These are phyloP conservation scores for Hybognathus amarus DNA, from an alignment of 2,797 vertebrate species.

Conservation along the genomic window DNA sequence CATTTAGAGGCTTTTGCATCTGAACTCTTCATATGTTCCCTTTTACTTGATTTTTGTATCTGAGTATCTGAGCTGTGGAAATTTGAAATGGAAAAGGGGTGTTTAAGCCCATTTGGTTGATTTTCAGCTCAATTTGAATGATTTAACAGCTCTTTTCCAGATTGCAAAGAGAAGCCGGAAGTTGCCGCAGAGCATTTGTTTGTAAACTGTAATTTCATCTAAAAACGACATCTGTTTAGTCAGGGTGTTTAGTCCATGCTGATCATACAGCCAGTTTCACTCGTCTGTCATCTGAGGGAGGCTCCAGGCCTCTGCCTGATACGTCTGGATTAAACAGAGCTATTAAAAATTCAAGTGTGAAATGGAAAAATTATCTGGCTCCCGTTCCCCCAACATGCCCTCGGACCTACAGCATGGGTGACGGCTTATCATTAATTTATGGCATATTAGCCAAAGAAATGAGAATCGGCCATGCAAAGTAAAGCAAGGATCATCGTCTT, in stretches of 20 bases:
- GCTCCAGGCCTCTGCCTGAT: constrained; percentile 34
- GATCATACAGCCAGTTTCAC: constrained; percentile 21
- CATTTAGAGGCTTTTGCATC: too few species aligned
- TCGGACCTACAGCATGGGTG: constrained; percentile 44
- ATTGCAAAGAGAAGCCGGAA: neutral
- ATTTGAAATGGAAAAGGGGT: neutral
- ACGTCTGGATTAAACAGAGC: constrained; percentile 50
- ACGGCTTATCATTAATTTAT: constrained; percentile 61
- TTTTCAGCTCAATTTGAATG: constrained; percentile 12
- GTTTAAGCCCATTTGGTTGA: neutral
- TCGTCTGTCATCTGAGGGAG: constrained; percentile 16
- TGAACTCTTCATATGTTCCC: too few species aligned
- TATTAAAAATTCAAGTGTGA: constrained; percentile 61
- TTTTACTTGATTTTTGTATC: neutral
- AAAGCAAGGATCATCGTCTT: constrained; percentile 36
- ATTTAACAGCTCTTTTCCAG: constrained; percentile 8
- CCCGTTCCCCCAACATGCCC: constrained; percentile 36
- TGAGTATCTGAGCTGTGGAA: neutral
- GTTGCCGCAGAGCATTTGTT: neutral
- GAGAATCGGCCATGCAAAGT: constrained; percentile 49
- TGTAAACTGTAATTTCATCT: constrained; percentile 23
- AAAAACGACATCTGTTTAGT: constrained; percentile 36
- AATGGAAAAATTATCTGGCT: constrained; percentile 57
- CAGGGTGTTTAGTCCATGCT: constrained; percentile 7
- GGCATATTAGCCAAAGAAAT: constrained; percentile 59